Evolutionary conservation across 2,888 invertebrate species (phyloP).

Genomic region (Serripes groenlandicus): DNA sequence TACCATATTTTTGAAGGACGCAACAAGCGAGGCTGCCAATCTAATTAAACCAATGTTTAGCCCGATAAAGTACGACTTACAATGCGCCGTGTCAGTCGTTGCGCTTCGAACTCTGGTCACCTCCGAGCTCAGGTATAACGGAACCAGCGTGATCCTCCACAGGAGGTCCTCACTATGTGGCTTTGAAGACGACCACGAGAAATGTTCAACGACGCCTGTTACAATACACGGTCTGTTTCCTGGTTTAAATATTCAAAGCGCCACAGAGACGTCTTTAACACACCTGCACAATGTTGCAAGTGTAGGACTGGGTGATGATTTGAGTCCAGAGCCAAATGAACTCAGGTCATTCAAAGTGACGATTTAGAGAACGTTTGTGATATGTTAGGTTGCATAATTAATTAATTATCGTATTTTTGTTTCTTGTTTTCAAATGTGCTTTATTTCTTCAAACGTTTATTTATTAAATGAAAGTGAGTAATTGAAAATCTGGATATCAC

Average conservation of each 20-base stretch:
- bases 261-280: constrained; percentile 75
- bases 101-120: constrained; percentile 77
- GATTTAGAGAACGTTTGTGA: no score
- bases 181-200: constrained; percentile 60
- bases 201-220: constrained; percentile 21
- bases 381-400: no score
- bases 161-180: constrained; percentile 73
- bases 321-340: constrained; percentile 73
- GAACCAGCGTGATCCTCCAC: constrained; percentile 80
- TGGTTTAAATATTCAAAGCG: constrained; percentile 7
- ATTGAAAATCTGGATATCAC: no score
- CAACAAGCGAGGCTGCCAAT: not conserved
- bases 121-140: constrained; percentile 75
- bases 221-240: constrained; percentile 28
- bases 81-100: constrained; percentile 77
- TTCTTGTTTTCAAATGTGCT: no score
- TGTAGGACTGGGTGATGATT: constrained; percentile 42
- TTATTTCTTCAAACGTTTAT: no score
- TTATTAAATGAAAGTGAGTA: no score
- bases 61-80: constrained; percentile 65
- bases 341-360: constrained; percentile 46
- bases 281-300: constrained; percentile 72
- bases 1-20: constrained; percentile 29
- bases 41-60: constrained; percentile 13
- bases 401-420: no score